Evolutionary conservation across 2,888 invertebrate species (phyloP), one percentile per base, ranked within the genome.

Genomic region (Polydrusus pterygomalis): DNA sequence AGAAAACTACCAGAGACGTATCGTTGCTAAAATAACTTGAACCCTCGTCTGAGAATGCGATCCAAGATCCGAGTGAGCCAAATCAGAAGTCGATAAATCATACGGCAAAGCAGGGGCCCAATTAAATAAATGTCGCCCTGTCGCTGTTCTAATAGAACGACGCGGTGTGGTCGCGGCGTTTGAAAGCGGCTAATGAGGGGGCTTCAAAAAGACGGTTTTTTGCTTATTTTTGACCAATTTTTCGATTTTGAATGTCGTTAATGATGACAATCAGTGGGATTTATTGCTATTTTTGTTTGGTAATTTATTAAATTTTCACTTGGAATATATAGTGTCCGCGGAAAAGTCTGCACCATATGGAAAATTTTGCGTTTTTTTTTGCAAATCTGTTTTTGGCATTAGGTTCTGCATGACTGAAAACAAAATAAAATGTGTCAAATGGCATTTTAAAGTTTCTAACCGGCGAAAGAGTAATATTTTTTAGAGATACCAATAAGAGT

Each of bases 101-200:
- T 75, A 65, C 70, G 54, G 38, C 54, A 77, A 77, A 64, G n/a
- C n/a, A 69, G 70, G 77, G 54, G 11, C 77, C 77, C 77, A 77
- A 77, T 77, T 77, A 77, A 74, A 70, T 60, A 60, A 77, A 77
- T 74, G 74, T 76, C 75, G 54, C 60, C 65, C 75, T 45, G 72
- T 68, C 72, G 40, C 13, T 17, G 40, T 38, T 63, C 68, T 72
- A 76, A 76, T 76, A 76, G 75, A 76, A 60, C 75, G 75, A 68
- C 51, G 62, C 68, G 73, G 73, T 74, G 68, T 74, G 73, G 73
- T 74, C 73, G 68, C 62, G 62, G 68, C 62, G 62, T 74, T 68
- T 68, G 62, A 68, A 30, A 65, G 67, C 65, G 75, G 75, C 70
- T 74, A 74, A 74, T 74, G 74, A 74, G 70, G 74, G 74, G 38